Evolutionary conservation across 2,797 vertebrate genomes (phyloP).

Genomic region (Xyrichtys novacula): DNA sequence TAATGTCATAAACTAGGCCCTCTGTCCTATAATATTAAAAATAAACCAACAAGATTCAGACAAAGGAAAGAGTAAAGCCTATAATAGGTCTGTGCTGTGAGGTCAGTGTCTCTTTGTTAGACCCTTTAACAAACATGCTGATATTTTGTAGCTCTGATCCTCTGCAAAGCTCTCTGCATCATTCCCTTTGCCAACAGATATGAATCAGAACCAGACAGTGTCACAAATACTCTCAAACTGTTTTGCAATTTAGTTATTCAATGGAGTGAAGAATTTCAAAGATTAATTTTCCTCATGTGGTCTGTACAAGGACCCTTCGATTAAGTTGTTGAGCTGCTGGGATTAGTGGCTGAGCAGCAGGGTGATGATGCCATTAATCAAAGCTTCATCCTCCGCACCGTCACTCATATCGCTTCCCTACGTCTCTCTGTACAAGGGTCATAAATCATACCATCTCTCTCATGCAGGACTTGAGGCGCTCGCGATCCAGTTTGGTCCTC

Average conservation of each 20-base stretch:
- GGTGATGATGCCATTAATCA: constrained; percentile 18
- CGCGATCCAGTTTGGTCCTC: constrained; percentile 92
- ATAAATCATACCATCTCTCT: constrained; percentile 89
- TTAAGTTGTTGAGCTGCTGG: not conserved
- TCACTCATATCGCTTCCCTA: not conserved
- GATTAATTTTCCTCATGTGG: constrained; percentile 1
- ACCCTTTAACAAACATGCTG: not conserved
- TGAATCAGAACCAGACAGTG: not conserved
- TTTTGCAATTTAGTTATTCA: constrained; percentile 2
- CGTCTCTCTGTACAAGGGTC: not conserved
- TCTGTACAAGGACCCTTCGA: constrained; percentile 10
- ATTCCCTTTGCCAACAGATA: constrained; percentile 1
- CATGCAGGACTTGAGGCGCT: constrained; percentile 95
- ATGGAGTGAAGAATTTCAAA: not conserved
- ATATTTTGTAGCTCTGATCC: not conserved
- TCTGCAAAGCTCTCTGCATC: not conserved
- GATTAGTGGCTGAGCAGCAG: constrained; percentile 20
- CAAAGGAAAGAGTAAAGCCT: too few species aligned
- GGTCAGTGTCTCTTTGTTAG: not conserved
- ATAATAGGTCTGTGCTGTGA: too few species aligned
- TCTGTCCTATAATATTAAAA: too few species aligned
- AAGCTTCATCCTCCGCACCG: not conserved
- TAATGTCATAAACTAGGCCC: too few species aligned
- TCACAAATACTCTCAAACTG: constrained; percentile 25
- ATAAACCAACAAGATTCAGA: not conserved